These are phyloP conservation scores for Rhagonycha lutea DNA, from an alignment of 2,888 invertebrate genomes.

Conservation along the genomic window DNA sequence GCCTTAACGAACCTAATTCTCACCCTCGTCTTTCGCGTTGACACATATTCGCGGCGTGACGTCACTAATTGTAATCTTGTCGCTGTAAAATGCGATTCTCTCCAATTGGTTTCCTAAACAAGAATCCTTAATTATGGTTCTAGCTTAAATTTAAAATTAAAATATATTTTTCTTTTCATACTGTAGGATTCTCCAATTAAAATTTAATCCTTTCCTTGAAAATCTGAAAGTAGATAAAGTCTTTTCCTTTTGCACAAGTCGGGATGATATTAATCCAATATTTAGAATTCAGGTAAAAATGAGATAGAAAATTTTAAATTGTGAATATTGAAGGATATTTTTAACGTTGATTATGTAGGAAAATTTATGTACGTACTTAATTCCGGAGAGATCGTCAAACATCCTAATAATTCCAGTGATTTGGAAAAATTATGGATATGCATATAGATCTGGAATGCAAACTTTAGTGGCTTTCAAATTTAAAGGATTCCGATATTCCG, in stretches of 20 bases:
- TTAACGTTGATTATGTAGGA: too few species aligned
- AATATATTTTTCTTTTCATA: not conserved
- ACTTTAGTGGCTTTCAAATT: too few species aligned
- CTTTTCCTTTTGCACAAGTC: not conserved
- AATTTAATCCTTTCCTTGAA: not conserved
- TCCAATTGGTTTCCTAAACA: constrained; percentile 18
- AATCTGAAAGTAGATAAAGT: not conserved
- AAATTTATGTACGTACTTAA: too few species aligned
- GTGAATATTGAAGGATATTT: too few species aligned
- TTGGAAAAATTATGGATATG: too few species aligned
- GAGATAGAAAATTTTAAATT: not conserved
- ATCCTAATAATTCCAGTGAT: too few species aligned
- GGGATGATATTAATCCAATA: not conserved
- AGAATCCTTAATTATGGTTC: constrained; percentile 18
- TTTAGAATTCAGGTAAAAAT: not conserved
- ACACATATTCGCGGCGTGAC: constrained; percentile 42
- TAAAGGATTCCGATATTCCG: too few species aligned
- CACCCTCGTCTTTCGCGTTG: constrained; percentile 39
- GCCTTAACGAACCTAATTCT: constrained; percentile 42
- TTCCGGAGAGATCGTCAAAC: too few species aligned
- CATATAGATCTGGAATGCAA: too few species aligned
- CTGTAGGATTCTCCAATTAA: not conserved
- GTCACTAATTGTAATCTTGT: constrained; percentile 43
- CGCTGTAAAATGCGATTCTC: constrained; percentile 12
- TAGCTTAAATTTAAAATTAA: not conserved